Conservation (phyloP, 2,888 invertebrate species). For the Scelioninae gen. 1 region DNA sequence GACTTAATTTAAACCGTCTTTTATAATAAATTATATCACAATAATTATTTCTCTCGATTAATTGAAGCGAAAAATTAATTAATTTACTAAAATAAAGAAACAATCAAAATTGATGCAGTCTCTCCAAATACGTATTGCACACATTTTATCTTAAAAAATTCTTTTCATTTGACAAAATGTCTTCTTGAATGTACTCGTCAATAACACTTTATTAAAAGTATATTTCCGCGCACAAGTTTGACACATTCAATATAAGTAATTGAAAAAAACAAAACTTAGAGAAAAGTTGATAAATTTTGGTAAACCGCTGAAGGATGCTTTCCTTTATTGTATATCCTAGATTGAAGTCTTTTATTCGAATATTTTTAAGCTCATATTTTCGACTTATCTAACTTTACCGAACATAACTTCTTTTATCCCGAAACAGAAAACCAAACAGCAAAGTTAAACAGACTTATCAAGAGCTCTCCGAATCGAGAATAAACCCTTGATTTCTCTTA, state of each 20-base stretch:
- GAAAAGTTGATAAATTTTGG: constrained; percentile 22
- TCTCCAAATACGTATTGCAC: no score
- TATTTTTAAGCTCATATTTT: constrained; percentile 26
- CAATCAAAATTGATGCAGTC: no score
- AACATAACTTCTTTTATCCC: constrained; percentile 16
- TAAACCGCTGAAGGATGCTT: constrained; percentile 6
- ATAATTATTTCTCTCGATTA: no score
- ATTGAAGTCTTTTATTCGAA: constrained; percentile 14
- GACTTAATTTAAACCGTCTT: no score
- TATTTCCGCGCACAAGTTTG: background rate
- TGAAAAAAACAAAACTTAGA: constrained; percentile 4
- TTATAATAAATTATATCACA: no score
- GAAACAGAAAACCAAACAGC: constrained; percentile 41
- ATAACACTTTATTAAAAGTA: constrained; percentile 3
- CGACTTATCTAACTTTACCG: constrained; percentile 2
- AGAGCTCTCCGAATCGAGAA: constrained; percentile 9
- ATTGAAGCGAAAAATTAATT: no score
- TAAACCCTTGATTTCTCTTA: constrained; percentile 36
- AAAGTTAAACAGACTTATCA: constrained; percentile 45
- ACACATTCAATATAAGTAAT: constrained; percentile 17
- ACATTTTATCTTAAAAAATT: no score
- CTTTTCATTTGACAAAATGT: constrained; percentile 5
- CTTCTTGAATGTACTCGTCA: background rate
- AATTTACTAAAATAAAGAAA: no score
- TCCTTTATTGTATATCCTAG: constrained; percentile 13